phyloP scores from a whole-genome alignment of 2,888 invertebrate species.

The Lasioglossum zephyrum region DNA sequence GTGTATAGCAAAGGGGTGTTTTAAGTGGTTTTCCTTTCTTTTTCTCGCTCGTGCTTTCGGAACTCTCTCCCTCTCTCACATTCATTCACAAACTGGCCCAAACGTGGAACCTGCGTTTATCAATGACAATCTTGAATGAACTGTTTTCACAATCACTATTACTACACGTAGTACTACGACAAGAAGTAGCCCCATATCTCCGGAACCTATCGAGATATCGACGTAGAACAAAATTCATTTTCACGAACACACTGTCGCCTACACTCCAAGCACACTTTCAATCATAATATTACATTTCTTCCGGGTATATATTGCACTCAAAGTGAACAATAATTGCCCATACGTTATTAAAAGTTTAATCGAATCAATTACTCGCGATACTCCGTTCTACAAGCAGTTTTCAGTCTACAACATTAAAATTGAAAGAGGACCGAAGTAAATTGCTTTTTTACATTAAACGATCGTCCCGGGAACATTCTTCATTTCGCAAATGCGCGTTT shows the following conservation, averaged over 20 bases:
- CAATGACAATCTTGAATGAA: neutral
- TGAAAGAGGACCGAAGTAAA: neutral
- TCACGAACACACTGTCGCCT: neutral
- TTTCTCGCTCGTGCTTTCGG: neutral
- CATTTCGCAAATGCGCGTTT: neutral
- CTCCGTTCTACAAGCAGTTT: neutral
- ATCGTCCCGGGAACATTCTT: neutral
- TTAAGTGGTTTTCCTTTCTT: neutral
- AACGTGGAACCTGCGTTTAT: neutral
- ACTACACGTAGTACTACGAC: neutral
- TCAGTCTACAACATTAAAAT: neutral
- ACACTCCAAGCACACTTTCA: neutral
- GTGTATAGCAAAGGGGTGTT: neutral
- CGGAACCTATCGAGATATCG: neutral
- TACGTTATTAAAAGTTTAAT: neutral
- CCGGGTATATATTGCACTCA: neutral
- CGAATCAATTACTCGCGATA: neutral
- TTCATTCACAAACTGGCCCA: neutral
- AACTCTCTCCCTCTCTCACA: neutral
- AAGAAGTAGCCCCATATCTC: neutral
- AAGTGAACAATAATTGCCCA: neutral
- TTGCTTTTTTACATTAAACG: neutral
- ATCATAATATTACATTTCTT: slow-evolving; percentile 3
- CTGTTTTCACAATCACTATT: neutral
- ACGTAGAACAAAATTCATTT: slow-evolving; percentile 1